Base-by-base conservation (phyloP, 1,140 invertebrate species). In the Sminthurides bifidus region DNA sequence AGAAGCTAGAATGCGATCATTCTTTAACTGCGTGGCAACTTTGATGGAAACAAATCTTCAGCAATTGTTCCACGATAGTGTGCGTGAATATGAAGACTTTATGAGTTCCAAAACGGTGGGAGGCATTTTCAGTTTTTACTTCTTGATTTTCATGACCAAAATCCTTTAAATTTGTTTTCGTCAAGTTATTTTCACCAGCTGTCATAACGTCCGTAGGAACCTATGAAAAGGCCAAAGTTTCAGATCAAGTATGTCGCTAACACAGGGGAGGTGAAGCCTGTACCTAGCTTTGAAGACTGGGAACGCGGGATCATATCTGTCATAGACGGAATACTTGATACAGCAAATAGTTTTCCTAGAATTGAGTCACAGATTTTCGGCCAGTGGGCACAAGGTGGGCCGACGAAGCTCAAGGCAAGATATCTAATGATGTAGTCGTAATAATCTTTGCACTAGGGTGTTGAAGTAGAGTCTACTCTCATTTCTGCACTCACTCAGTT, bases 31-130 rank as follows among this genome's bases (percentile, higher is more conserved):
- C 65, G 77, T 91, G 1, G 82, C 84, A 5, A 81, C 81, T 17
- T 73, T 92, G 19, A 92, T 93, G 89, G 85, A 86, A 4, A 81
- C 81, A 60, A 84, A 91, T 65, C 70, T 93, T 23, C 85, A 89
- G 69, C 77, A 77, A 26, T 69, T 92, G 27, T 85, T 83, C 58
- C 70, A 89, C n/a, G 78, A 82, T 61, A 91, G 87, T 12, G 77
- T 92, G 53, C 71, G 78, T 43, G 83, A 88, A 55, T 92, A 81
- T 65, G 81, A 82, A 3, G 72, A 86, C 52, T 86, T 85, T 61
- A 75, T 92, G 15, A 73, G 79, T 43, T 81, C 86, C 68, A 78
- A 81, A 65, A 77, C 79, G 64, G 87, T 90, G 76, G 74, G 75
- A 3, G 40, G n/a, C 33, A 54, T 58, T 49, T 29, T 46, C 3